Base-by-base conservation (phyloP, 2,888 invertebrate species). In the Tillus elongatus region DNA sequence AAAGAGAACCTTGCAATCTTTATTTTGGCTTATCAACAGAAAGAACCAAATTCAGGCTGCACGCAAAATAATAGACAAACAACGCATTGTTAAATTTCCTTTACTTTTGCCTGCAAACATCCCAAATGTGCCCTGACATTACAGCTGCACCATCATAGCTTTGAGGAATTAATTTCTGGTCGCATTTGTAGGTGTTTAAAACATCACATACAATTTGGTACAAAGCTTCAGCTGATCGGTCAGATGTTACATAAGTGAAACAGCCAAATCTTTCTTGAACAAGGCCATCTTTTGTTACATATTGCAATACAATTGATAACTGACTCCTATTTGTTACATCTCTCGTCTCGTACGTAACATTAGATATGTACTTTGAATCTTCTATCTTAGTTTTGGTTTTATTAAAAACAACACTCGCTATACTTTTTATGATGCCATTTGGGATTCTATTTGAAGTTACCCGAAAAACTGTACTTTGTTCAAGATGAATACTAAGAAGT, bases 61-160 rank as follows among this genome's bases (percentile, higher is more conserved):
- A 37, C 11, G 40, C 42, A 15, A 30, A 33, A 28, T 37, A 42
- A 13, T 40, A 37, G 2, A 40, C 24, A 37, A 37, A 42, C 8
- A 37, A 8, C 15, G 53, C 53, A 28, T 39, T 32, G n/a, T 38
- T 39, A 39, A 33, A 51, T 36, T 37, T 51, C 42, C 35, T 41
- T 45, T 9, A 56, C 43, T 40, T 43, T 44, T n/a, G 43, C 36
- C 42, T 58, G 56, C 13, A 57, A 44, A 11, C 53, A 54, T 16
- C 44, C 45, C 10, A 46, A 36, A 28, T 49, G 37, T 15, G n/a
- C n/a, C 46, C 47, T 12, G 46, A 31, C 40, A 50, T 46, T 9
- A 53, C 51, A 13, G 49, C 40, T 2, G 49, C 53, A 19, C 52
- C 29, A 35, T n/a, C n/a, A n/a, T n/a, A n/a, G n/a, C n/a, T n/a